A percentile compares a stretch with the other conserved stretches of the same genome.
phyloP scores from a whole-genome alignment of 1,140 invertebrate species.

The Metaphire vulgaris region DNA sequence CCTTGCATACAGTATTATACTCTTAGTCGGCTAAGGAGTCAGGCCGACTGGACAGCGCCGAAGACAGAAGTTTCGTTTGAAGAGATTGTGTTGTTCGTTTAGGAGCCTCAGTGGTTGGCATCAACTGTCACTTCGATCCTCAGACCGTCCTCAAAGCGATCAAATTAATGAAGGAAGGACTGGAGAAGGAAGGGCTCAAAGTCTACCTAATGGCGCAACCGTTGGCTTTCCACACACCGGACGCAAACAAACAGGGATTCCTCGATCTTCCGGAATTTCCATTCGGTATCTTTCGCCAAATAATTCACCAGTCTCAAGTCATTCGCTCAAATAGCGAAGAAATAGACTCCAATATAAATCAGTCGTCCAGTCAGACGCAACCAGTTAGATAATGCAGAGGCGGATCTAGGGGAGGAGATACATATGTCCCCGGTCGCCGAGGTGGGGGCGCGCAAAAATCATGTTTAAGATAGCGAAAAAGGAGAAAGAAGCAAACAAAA shows the following conservation, averaged over 20 bases:
- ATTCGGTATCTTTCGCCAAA: constrained; percentile 47
- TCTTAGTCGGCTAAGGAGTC: not conserved
- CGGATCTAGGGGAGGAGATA: not conserved
- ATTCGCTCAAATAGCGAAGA: constrained; percentile 4
- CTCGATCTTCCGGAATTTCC: constrained; percentile 54
- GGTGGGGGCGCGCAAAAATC: no score
- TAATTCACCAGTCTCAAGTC: not conserved
- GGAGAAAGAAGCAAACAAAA: no score
- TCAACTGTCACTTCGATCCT: constrained; percentile 54
- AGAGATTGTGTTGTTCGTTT: not conserved
- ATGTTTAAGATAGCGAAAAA: no score
- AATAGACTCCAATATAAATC: not conserved
- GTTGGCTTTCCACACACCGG: constrained; percentile 49
- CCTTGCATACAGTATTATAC: not conserved
- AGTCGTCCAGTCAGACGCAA: not conserved
- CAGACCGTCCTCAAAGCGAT: constrained; percentile 43
- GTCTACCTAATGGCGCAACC: constrained; percentile 50
- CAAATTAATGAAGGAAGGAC: constrained; percentile 47
- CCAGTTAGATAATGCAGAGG: not conserved
- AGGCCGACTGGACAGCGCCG: no score
- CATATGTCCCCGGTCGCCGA: no score
- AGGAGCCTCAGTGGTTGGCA: constrained; percentile 51
- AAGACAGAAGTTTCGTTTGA: no score
- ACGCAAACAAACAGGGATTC: constrained; percentile 51
- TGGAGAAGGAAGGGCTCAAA: constrained; percentile 41